A percentile compares a stretch with the other conserved stretches of the same genome.
Evolutionary conservation across 2,797 vertebrate species (phyloP).

Genomic region (Cuculus canorus): DNA sequence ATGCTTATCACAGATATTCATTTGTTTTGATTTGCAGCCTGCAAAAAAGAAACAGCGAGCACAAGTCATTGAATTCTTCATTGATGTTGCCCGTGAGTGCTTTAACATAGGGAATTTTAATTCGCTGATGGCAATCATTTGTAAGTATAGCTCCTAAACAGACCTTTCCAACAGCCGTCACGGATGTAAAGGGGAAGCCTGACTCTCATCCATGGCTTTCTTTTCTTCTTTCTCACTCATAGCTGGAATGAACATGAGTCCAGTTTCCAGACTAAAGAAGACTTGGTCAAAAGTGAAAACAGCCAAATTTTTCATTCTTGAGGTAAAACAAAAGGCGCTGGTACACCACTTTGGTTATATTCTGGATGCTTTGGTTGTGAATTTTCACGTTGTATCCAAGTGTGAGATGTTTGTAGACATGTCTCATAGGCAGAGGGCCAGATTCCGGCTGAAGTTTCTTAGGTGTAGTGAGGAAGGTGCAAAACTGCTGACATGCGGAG

Average conservation of each 20-base stretch:
- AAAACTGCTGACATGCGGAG: background rate
- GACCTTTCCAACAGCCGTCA: background rate
- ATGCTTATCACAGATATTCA: background rate
- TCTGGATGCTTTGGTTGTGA: background rate
- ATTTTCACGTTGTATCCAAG: background rate
- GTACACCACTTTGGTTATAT: background rate
- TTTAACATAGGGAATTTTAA: slow-evolving; percentile 98
- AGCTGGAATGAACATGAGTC: slow-evolving; percentile 98
- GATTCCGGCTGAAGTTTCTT: background rate
- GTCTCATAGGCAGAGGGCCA: background rate
- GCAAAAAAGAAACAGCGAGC: slow-evolving; percentile 95
- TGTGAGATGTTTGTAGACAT: background rate
- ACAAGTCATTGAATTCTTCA: slow-evolving; percentile 94
- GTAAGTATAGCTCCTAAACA: slow-evolving; percentile 79
- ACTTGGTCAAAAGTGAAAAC: slow-evolving; percentile 97
- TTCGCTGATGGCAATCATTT: slow-evolving; percentile 96
- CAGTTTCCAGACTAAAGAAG: slow-evolving; percentile 93
- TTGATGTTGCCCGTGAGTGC: slow-evolving; percentile 92
- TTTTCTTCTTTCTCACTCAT: background rate
- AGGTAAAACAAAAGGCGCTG: slow-evolving; percentile 77
- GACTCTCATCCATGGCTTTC: background rate
- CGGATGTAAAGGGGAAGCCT: background rate
- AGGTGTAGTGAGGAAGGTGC: background rate
- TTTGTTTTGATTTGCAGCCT: slow-evolving; percentile 80
- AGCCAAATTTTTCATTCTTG: slow-evolving; percentile 94